Percentiles rank a stretch among this genome's conserved stretches.
Evolutionary conservation across 1,140 invertebrate genomes (phyloP).

Genomic region (Drosophila lacteicornis): DNA sequence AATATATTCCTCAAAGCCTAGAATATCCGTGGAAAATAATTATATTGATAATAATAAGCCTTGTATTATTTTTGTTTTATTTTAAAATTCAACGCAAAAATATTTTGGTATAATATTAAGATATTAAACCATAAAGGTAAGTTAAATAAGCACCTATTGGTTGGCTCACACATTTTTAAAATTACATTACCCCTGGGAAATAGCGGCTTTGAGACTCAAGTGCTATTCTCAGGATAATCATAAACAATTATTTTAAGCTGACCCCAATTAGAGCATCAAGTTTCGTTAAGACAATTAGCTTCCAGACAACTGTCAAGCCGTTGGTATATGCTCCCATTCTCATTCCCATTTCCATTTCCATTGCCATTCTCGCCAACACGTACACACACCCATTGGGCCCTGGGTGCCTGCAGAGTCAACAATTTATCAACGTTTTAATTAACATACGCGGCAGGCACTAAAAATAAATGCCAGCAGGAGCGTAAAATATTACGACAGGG

Average conservation of each 20-base stretch:
- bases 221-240: neutral
- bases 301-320: slow-evolving; percentile 4
- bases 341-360: no score
- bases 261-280: slow-evolving; percentile 2
- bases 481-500: slow-evolving; percentile 35
- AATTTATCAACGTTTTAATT: slow-evolving; percentile 77
- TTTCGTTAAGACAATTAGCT: slow-evolving; percentile 14
- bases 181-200: neutral
- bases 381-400: slow-evolving; percentile 8
- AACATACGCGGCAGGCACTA: slow-evolving; percentile 50
- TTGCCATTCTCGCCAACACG: neutral
- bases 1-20: no score
- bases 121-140: no score
- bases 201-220: neutral
- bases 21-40: no score
- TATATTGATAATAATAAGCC: no score
- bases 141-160: no score
- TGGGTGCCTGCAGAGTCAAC: slow-evolving; percentile 35
- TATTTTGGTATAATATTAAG: no score
- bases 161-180: no score
- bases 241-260: slow-evolving; percentile 4
- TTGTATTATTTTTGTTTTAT: no score
- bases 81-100: no score
- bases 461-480: slow-evolving; percentile 36
- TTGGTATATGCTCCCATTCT: neutral